Base-by-base conservation (phyloP, 2,797 vertebrate genomes). In the Pangasius macronema region DNA sequence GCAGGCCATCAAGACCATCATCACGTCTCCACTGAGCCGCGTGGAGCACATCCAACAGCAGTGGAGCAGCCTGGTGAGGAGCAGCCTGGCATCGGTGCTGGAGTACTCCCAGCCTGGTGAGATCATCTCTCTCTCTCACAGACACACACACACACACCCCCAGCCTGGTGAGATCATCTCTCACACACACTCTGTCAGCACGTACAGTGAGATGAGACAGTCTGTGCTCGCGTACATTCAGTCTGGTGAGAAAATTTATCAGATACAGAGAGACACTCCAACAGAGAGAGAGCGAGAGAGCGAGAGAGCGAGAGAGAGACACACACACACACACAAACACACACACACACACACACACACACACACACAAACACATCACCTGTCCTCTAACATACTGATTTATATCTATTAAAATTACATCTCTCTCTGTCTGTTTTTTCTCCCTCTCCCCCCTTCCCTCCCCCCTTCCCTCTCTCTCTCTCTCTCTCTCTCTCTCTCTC, bases 1-100 rank as follows among this genome's bases (percentile, higher is more conserved):
- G 93, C 99, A 99, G 94, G 97, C 95, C 42, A 96, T 99, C 91
- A 99, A 99, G 95, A 96, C 95, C 88, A 97, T 99, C 92, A 96
- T 99, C 92, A 99, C 96, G 13, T 98, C 97, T 61, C 95, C 98
- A 4, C 93, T 97, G 92, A 94, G 95, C 33, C 95, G 92, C 55
- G 94, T 93, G 6, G 96, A 97, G 89, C 95, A 96, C 91, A 98
- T 96, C 75, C 96, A 97, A 87, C 96, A 95, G 13, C 97, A 98
- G 91, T 99, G 99, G 99, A 97, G 95, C 13, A 93, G 95, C 90
- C 96, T 99, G 16, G 97, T 99, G 87, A 97, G 98, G 79, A 99
- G 99, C 93, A 98, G 97, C 75, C 93, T 99, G 88, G 98, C 98
- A 0, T 98, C 97, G 73, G 96, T 99, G 53, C 94, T 99, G 18